Evolutionary conservation across 2,797 vertebrate species (phyloP), one percentile per base, ranked within the genome.

Genomic region (Coregonus sp.): DNA sequence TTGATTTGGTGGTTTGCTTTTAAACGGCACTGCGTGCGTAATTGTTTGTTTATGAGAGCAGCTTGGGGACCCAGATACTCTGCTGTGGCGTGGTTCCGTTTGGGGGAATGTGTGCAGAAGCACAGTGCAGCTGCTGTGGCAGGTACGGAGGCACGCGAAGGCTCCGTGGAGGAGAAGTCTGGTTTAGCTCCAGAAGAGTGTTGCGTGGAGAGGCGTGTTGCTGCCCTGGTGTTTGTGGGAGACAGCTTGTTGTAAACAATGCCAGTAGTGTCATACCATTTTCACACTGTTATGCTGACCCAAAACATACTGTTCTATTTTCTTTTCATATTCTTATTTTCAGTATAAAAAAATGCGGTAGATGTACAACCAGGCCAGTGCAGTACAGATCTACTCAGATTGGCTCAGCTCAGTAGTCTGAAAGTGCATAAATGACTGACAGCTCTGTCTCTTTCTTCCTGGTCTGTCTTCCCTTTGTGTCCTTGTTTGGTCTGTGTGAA

Each of bases 1-100:
- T 84, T 88, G 78, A 91, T 88, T 89, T 85, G 75, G 84, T 84
- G 89, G 84, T 79, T 72, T 73, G 76, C 79, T 69, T 74, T 82
- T 74, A 40, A 82, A 67, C 81, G 79, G 83, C 59, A 50, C 76
- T 86, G 76, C 61, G 70, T 89, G 86, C 84, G 75, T 72, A 84
- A 75, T 77, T 81, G 73, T 1, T 59, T 79, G 80, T 86, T 87
- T 73, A 86, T 69, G 78, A 86, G 84, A 75, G 52, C 75, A 29
- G 54, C 72, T 82, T 78, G 0, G 11, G 75, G 77, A 78, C 75
- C 20, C 47, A 9, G 20, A 66, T 81, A 59, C 85, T 70, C 76
- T 81, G 72, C 54, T 78, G 76, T 83, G 77, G 81, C 75, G 51
- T 77, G 65, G 50, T 74, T 37, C 82, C 71, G 50, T 80, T 80